A percentile compares a stretch with the other conserved stretches of the same genome.
phyloP scores from a whole-genome alignment of 2,797 vertebrate genomes.

The Lateolabrax maculatus region DNA sequence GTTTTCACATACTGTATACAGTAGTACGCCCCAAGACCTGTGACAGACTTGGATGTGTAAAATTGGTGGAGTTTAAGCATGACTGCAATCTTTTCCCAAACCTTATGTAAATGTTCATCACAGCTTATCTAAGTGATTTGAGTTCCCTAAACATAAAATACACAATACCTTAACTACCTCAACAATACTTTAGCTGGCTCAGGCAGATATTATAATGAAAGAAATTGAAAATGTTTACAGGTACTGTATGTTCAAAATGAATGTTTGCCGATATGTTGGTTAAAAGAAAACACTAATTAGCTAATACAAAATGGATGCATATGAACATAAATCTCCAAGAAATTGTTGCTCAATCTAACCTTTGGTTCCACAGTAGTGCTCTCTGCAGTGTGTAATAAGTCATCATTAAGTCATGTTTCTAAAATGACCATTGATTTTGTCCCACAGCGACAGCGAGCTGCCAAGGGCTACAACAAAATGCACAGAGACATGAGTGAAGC shows the following conservation, averaged over 20 bases:
- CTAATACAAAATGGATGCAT: conserved; percentile 2
- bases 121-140: background rate
- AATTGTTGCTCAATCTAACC: conserved; percentile 32
- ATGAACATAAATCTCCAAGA: conserved; percentile 25
- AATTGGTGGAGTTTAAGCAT: background rate
- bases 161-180: background rate
- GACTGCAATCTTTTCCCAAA: background rate
- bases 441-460: conserved; percentile 8
- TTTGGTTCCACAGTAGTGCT: conserved; percentile 32
- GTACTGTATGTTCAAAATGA: background rate
- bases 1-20: no score
- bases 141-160: background rate
- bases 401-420: conserved; percentile 76
- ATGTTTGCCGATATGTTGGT: background rate
- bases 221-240: background rate
- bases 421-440: conserved; percentile 76
- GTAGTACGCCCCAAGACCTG: no score
- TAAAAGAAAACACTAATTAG: background rate
- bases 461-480: conserved; percentile 37
- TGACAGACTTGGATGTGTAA: no score
- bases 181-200: background rate
- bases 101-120: background rate
- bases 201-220: background rate
- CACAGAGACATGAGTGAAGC: conserved; percentile 43
- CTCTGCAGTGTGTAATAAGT: conserved; percentile 59